Conservation (phyloP, 2,797 vertebrate species). For the Alcedo atthis region DNA sequence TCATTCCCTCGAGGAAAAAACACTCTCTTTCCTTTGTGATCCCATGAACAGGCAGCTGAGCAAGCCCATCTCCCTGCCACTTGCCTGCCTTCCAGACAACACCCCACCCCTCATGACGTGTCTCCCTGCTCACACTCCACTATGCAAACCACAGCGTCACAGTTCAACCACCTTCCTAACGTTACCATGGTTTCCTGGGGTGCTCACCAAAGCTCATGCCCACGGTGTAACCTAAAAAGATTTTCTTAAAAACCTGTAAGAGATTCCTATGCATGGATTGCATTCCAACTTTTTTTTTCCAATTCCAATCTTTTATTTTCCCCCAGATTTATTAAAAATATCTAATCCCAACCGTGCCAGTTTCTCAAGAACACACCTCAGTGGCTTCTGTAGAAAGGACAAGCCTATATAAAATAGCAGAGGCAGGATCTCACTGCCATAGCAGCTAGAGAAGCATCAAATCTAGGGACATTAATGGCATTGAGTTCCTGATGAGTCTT, state of each 20-base stretch:
- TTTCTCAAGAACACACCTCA: not conserved
- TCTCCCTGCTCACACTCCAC: not conserved
- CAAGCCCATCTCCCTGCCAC: not conserved
- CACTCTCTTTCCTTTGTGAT: not conserved
- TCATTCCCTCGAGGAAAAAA: not conserved
- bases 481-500: not conserved
- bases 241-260: not conserved
- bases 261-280: not conserved
- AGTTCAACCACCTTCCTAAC: not conserved
- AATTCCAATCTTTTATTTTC: not conserved
- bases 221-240: not conserved
- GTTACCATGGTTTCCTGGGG: slow-evolving; percentile 33
- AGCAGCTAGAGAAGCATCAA: not conserved
- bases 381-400: not conserved
- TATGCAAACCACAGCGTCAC: not conserved
- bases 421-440: not conserved
- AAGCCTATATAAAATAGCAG: not conserved
- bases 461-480: not conserved
- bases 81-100: not conserved
- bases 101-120: rapidly evolving
- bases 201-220: not conserved
- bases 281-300: no score
- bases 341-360: not conserved
- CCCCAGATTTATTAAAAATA: not conserved
- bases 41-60: rapidly evolving